Evolutionary conservation across 2,113 vertebrate species (phyloP).

Genomic region (Thalassoma bifasciatum): DNA sequence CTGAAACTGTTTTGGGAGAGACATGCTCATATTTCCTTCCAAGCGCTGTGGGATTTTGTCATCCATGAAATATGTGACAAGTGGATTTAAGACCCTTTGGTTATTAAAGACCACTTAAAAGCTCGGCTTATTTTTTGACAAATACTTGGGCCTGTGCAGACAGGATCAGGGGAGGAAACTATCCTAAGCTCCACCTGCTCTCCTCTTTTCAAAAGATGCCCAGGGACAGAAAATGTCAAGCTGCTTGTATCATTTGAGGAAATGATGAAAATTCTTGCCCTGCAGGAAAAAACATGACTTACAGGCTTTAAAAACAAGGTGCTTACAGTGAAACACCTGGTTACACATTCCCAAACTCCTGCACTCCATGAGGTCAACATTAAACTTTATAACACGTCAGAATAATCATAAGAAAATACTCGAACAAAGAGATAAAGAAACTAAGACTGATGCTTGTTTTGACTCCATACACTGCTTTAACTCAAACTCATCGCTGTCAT

Average conservation of each 20-base stretch:
- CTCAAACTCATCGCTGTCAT: slow-evolving; percentile 43
- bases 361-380: not conserved
- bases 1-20: slow-evolving; percentile 18
- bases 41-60: slow-evolving; percentile 32
- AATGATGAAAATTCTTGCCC: slow-evolving; percentile 30
- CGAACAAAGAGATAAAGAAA: not conserved
- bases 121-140: slow-evolving; percentile 48
- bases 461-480: not conserved
- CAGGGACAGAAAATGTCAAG: slow-evolving; percentile 54
- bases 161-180: slow-evolving; percentile 48
- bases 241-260: slow-evolving; percentile 42
- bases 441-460: not conserved
- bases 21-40: slow-evolving; percentile 22
- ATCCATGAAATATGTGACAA: slow-evolving; percentile 62
- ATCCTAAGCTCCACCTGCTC: slow-evolving; percentile 36
- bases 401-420: not conserved
- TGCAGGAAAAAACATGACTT: slow-evolving; percentile 27
- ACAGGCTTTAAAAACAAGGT: slow-evolving; percentile 33
- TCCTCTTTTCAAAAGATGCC: slow-evolving; percentile 20
- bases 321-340: slow-evolving; percentile 44
- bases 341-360: slow-evolving; percentile 9
- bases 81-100: slow-evolving; percentile 61
- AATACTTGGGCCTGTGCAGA: slow-evolving; percentile 73
- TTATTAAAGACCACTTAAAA: slow-evolving; percentile 66
- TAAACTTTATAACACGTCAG: not conserved